A percentile compares a stretch with the other conserved stretches of the same genome.
Conservation (phyloP, 2,888 invertebrate species). For the Ochlodes sylvanus region DNA sequence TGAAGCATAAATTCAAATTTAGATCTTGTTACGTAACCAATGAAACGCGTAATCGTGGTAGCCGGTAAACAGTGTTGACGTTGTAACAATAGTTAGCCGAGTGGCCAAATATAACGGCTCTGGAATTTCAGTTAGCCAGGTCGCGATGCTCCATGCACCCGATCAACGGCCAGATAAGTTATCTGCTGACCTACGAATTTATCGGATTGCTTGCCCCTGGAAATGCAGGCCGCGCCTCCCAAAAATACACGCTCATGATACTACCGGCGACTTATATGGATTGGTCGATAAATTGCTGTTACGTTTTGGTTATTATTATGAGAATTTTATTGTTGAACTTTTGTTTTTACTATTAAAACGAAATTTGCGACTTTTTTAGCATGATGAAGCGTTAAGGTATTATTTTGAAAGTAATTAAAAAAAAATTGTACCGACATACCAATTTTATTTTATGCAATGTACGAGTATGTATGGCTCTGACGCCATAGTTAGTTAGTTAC, state of each 20-base stretch:
- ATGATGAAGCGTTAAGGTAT: too few relatives aligned
- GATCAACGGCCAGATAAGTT: conserved; percentile 59
- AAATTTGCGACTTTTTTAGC: too few relatives aligned
- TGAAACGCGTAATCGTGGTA: conserved; percentile 49
- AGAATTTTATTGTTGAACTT: too few relatives aligned
- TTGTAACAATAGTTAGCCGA: conserved; percentile 46
- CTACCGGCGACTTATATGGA: conserved; percentile 38
- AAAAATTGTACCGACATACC: too few relatives aligned
- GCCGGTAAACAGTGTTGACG: conserved; percentile 49
- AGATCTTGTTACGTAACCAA: conserved; percentile 56
- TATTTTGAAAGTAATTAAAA: too few relatives aligned
- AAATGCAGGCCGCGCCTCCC: conserved; percentile 58
- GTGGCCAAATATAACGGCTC: conserved; percentile 59
- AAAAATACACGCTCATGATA: conserved; percentile 59
- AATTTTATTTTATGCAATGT: too few relatives aligned
- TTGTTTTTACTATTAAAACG: too few relatives aligned
- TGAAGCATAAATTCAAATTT: conserved; percentile 49
- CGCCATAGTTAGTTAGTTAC: too few relatives aligned
- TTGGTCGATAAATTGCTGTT: conserved; percentile 5
- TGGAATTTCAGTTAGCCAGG: conserved; percentile 63
- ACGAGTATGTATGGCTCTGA: too few relatives aligned
- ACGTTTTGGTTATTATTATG: neutral
- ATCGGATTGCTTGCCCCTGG: conserved; percentile 59
- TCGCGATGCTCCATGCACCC: conserved; percentile 63
- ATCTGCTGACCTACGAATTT: conserved; percentile 68